phyloP scores from a whole-genome alignment of 2,113 vertebrate genomes.

The Scolopax mira region DNA sequence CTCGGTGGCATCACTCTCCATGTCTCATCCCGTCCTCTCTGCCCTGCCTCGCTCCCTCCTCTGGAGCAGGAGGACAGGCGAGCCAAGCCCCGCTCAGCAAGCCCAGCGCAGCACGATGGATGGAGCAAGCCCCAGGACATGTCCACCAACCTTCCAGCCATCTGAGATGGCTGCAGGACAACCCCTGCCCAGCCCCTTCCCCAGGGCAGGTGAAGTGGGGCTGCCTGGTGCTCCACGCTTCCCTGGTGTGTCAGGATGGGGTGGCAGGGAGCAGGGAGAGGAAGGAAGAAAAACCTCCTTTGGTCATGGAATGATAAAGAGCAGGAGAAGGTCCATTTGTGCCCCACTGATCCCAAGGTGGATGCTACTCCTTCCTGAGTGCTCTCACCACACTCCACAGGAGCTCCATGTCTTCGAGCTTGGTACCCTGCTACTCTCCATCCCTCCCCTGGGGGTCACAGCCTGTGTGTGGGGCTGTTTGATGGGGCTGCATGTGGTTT shows the following conservation, averaged over 20 bases:
- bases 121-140: neutral
- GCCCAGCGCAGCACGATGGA: neutral
- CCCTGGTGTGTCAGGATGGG: neutral
- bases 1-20: rapidly evolving
- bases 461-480: rapidly evolving
- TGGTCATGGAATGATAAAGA: neutral
- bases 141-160: neutral
- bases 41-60: neutral
- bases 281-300: neutral
- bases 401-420: neutral
- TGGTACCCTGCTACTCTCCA: neutral
- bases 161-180: rapidly evolving
- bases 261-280: neutral
- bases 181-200: neutral
- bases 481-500: neutral
- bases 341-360: neutral
- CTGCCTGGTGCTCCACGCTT: rapidly evolving
- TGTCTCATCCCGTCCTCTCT: neutral
- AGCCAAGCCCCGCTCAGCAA: neutral
- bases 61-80: rapidly evolving
- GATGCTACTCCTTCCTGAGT: neutral
- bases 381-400: neutral
- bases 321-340: neutral
- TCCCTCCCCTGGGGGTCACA: rapidly evolving
- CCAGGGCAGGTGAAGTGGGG: neutral